phyloP scores from a whole-genome alignment of 2,888 invertebrate genomes.

The Lathronympha strigana region DNA sequence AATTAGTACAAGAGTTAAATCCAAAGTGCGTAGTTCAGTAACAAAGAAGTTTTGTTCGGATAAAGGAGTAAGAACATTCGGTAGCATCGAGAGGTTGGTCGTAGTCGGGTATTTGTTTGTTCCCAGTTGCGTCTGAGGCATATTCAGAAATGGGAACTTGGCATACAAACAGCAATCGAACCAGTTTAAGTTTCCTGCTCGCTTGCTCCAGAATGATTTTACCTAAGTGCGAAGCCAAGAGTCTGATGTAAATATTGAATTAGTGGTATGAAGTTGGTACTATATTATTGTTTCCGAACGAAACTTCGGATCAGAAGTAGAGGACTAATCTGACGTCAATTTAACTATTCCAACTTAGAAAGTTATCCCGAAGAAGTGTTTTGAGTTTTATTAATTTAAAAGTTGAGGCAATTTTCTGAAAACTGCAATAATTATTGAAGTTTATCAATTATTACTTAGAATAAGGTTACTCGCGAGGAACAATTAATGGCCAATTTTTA shows the following conservation, averaged over 20 bases:
- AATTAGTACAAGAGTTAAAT: constrained; percentile 54
- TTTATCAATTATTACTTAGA: too few relatives aligned
- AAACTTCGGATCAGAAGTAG: constrained; percentile 55
- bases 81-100: constrained; percentile 70
- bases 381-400: constrained; percentile 40
- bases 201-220: background rate
- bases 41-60: constrained; percentile 74
- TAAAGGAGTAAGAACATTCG: constrained; percentile 81
- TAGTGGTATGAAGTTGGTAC: background rate
- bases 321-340: constrained; percentile 70
- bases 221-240: background rate
- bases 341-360: constrained; percentile 65
- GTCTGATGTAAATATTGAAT: background rate
- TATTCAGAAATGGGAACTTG: background rate
- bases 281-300: background rate
- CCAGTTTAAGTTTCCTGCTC: background rate
- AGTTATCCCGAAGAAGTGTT: constrained; percentile 44
- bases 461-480: background rate
- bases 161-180: background rate
- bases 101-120: constrained; percentile 73
- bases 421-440: constrained; percentile 15
- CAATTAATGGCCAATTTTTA: background rate
- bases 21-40: constrained; percentile 50
- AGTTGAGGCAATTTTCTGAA: constrained; percentile 27
- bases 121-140: constrained; percentile 41